Evolutionary conservation across 1,140 invertebrate species (phyloP).

Genomic region (Diachasmimorpha longicaudata): DNA sequence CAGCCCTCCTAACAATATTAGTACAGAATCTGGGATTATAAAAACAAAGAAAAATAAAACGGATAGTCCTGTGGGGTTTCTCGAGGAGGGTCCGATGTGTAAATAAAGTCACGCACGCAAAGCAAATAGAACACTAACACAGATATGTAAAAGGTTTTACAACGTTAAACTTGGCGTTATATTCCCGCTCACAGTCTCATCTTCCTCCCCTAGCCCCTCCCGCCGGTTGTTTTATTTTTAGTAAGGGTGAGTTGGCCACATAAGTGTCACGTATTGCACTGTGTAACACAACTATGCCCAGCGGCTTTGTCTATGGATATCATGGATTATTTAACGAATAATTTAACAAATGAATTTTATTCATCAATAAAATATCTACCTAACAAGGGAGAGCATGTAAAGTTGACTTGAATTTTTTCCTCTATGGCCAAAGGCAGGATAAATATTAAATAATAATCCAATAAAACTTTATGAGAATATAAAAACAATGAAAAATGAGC

Average conservation of each 20-base stretch:
- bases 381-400: too few species aligned
- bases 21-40: neutral
- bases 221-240: constrained; percentile 4
- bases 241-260: neutral
- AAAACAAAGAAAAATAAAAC: constrained; percentile 13
- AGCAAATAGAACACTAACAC: neutral
- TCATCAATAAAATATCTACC: too few species aligned
- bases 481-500: too few species aligned
- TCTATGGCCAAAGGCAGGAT: too few species aligned
- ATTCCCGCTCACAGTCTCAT: constrained; percentile 1
- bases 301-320: neutral
- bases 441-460: too few species aligned
- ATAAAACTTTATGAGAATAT: too few species aligned
- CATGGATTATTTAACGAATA: too few species aligned
- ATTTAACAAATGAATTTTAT: too few species aligned
- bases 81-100: neutral
- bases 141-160: constrained; percentile 13
- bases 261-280: constrained; percentile 15
- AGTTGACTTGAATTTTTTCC: too few species aligned
- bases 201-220: neutral
- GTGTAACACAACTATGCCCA: neutral
- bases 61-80: neutral
- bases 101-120: constrained; percentile 24
- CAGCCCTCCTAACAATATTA: too few species aligned
- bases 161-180: neutral